phyloP scores from a whole-genome alignment of 2,113 vertebrate genomes.

The Pachycephala philippinensis region DNA sequence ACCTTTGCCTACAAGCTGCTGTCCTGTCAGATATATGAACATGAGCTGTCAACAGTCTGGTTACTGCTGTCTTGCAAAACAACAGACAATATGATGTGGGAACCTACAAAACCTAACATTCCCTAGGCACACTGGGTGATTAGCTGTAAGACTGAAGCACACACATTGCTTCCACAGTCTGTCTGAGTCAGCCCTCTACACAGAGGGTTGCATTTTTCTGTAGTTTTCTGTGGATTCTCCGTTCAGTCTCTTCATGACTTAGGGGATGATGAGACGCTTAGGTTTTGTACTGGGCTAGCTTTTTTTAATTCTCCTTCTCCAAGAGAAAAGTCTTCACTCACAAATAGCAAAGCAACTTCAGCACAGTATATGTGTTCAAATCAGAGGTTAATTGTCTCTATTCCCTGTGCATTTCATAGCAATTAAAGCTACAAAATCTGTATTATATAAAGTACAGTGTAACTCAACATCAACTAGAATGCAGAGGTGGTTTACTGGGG shows the following conservation, averaged over 20 bases:
- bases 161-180: neutral
- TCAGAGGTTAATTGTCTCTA: neutral
- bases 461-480: neutral
- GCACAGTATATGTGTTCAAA: neutral
- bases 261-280: neutral
- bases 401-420: neutral
- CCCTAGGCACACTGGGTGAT: neutral
- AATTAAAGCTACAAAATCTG: neutral
- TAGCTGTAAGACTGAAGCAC: neutral
- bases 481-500: neutral
- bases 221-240: neutral
- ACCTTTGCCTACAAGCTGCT: neutral
- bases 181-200: neutral
- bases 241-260: neutral
- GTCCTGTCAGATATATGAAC: neutral
- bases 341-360: neutral
- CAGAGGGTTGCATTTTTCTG: neutral
- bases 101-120: neutral
- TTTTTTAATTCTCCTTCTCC: neutral
- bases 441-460: neutral
- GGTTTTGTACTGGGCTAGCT: neutral
- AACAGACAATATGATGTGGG: neutral
- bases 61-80: neutral
- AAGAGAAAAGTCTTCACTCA: neutral
- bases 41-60: neutral